Percentiles rank a stretch among this genome's conserved stretches.
phyloP scores from a whole-genome alignment of 2,888 invertebrate genomes.

The Euphydryas editha region DNA sequence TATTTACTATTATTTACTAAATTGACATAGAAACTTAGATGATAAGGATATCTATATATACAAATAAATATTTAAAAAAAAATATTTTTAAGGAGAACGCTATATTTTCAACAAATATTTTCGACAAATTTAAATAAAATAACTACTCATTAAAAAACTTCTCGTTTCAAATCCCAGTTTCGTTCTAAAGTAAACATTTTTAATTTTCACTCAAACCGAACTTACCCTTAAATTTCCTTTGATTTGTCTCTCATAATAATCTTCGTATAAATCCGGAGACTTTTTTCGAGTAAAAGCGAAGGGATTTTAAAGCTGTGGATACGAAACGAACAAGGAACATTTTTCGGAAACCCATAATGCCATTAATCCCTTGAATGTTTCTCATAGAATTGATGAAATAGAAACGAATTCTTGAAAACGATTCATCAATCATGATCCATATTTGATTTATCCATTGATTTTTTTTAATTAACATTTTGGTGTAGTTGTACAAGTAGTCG shows the following conservation, averaged over 20 bases:
- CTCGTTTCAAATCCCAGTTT: too few species aligned
- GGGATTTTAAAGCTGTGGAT: slow-evolving; percentile 27
- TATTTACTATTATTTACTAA: too few species aligned
- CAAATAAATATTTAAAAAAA: too few species aligned
- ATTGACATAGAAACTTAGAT: too few species aligned
- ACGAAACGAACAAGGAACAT: slow-evolving; percentile 24
- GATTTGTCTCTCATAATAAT: slow-evolving; percentile 50
- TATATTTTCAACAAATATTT: too few species aligned
- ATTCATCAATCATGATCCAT: slow-evolving; percentile 7
- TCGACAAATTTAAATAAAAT: too few species aligned
- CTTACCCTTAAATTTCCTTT: slow-evolving; percentile 48
- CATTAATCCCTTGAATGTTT: slow-evolving; percentile 20
- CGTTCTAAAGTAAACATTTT: too few species aligned
- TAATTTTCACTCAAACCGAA: neutral
- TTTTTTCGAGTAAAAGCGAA: slow-evolving; percentile 48
- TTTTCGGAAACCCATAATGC: slow-evolving; percentile 28
- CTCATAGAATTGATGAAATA: slow-evolving; percentile 10
- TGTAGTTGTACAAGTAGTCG: too few species aligned
- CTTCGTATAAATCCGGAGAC: slow-evolving; percentile 46
- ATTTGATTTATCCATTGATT: neutral
- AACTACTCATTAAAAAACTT: too few species aligned
- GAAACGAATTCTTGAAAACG: neutral
- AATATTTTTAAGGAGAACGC: too few species aligned
- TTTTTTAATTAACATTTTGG: too few species aligned
- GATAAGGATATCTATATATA: too few species aligned